These are phyloP conservation scores for Ariolimax columbianus DNA, from an alignment of 2,888 invertebrate species.

Conservation along the genomic window DNA sequence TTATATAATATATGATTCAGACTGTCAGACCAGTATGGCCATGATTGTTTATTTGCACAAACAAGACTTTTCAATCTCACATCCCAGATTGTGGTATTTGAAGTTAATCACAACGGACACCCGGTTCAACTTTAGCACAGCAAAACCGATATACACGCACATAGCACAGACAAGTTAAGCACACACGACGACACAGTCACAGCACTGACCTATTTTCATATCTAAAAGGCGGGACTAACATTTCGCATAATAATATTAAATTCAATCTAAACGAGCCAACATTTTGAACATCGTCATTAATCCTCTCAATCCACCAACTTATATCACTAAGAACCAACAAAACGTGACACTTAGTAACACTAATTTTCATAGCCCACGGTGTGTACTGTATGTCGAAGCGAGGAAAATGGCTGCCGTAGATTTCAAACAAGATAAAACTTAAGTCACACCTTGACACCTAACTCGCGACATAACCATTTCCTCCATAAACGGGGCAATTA, in stretches of 20 bases:
- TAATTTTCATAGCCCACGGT: background rate
- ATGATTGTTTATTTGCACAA: too few relatives aligned
- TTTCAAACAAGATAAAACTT: background rate
- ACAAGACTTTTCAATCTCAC: too few relatives aligned
- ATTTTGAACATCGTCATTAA: background rate
- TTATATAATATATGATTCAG: too few relatives aligned
- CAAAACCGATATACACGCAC: too few relatives aligned
- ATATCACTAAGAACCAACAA: background rate
- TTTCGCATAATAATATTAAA: background rate
- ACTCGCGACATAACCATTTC: background rate
- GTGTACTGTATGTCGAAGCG: background rate
- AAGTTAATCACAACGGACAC: background rate
- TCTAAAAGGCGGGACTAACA: background rate
- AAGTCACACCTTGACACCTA: conserved; percentile 23
- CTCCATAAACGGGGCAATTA: background rate
- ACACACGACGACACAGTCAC: background rate
- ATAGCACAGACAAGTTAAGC: background rate
- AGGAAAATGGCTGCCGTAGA: conserved; percentile 47
- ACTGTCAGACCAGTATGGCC: too few relatives aligned
- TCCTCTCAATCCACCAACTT: background rate
- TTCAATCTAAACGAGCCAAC: background rate
- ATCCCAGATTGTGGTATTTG: background rate
- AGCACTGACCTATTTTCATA: conserved; percentile 6
- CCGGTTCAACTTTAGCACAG: too few relatives aligned
- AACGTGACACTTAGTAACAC: background rate